Evolutionary conservation across 1,140 invertebrate genomes (phyloP), one percentile per base, ranked within the genome.

Genomic region (Monochamus saltuarius): DNA sequence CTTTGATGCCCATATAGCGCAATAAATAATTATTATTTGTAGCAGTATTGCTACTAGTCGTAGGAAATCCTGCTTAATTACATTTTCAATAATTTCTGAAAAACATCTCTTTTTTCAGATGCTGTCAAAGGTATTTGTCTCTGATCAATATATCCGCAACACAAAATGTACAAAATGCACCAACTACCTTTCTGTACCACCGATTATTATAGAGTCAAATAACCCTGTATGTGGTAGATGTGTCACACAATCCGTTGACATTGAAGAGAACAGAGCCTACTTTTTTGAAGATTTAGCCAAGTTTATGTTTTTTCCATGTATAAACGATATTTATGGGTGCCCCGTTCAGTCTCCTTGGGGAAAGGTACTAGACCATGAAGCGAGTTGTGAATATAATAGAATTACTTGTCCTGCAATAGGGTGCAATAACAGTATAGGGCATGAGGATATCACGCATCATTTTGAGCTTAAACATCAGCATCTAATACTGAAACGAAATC

Each of bases 301-400:
- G 10, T 13, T 35, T 11, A 51, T 51, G 49, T 51, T 22, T 37
- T 51, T 51, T 14, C 49, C 49, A 10, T 51, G 49, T 51, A 51
- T 13, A 13, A 51, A 51, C 35, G 29, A 51, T 36, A 13, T n/a
- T 4, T 37, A 8, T 37, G 49, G 49, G 14, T 51, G 49, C 35
- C n/a, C 29, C n/a, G 19, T 29, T 10, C 29, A 8, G 49, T 35
- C 36, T 11, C 11, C 49, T 29, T 51, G 49, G 49, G 49, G 49
- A 13, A 22, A 13, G 6, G 49, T 13, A 10, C 4, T 34, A 14
- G 35, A 16, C 6, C 49, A 51, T 14, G 49, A 51, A 35, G 35
- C 8, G 6, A 34, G 11, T 7, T 51, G 49, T n/a, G 36, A 51
- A 29, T 51, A 35, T 37, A 1, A n/a, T 13, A n/a, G 22, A 34